phyloP scores from a whole-genome alignment of 2,888 invertebrate genomes.

The Brenthis daphne region DNA sequence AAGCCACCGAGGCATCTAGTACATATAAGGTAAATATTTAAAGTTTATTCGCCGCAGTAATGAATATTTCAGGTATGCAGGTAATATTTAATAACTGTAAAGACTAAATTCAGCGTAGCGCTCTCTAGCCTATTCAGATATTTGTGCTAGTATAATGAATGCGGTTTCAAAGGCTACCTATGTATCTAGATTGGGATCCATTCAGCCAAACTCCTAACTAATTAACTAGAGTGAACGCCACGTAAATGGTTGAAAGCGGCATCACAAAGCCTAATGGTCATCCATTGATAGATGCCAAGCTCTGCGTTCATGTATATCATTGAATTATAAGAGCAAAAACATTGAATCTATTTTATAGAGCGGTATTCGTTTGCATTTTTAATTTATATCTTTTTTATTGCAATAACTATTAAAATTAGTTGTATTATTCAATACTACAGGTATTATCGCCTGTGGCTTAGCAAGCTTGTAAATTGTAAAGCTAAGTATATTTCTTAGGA shows the following conservation, averaged over 20 bases:
- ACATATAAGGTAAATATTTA: no score
- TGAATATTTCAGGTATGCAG: not conserved
- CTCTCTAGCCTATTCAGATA: conserved; percentile 17
- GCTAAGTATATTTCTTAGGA: no score
- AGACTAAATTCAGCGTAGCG: conserved; percentile 10
- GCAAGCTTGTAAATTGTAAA: no score
- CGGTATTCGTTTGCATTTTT: no score
- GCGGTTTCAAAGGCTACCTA: conserved; percentile 24
- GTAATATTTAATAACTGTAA: conserved; percentile 1
- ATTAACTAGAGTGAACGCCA: conserved; percentile 38
- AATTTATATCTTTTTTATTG: not conserved
- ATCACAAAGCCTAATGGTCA: conserved; percentile 33
- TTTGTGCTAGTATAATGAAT: conserved; percentile 18
- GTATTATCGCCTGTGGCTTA: no score
- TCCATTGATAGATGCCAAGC: conserved; percentile 25
- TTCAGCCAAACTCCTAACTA: conserved; percentile 31
- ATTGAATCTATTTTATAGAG: no score
- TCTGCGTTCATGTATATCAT: conserved; percentile 15
- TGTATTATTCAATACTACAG: no score
- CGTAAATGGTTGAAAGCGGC: conserved; percentile 28
- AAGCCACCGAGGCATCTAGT: no score
- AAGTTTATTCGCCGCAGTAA: not conserved
- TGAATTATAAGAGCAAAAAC: not conserved
- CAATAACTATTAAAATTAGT: not conserved
- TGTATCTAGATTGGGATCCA: conserved; percentile 26